Evolutionary conservation across 2,888 invertebrate species (phyloP).

Genomic region (Artemia sp.): DNA sequence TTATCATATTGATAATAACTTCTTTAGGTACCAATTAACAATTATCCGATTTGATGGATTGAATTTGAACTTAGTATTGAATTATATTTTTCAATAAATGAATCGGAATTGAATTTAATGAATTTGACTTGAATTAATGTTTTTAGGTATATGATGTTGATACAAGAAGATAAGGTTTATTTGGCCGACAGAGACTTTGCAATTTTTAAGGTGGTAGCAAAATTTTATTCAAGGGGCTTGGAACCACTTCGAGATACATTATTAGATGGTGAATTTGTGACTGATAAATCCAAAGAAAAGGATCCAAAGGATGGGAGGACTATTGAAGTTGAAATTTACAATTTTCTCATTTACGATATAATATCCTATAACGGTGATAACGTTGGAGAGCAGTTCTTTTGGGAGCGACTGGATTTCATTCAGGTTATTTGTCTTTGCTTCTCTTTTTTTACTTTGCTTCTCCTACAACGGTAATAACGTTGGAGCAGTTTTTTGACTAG

Average conservation of each 20-base stretch:
- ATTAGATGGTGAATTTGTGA: conserved; percentile 64
- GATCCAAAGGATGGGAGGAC: conserved; percentile 38
- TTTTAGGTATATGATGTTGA: conserved; percentile 77
- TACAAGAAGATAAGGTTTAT: conserved; percentile 70
- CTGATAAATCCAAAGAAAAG: conserved; percentile 86
- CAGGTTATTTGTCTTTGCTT: conserved; percentile 30
- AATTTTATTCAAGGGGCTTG: conserved; percentile 55
- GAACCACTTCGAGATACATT: conserved; percentile 55
- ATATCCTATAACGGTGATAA: conserved; percentile 61
- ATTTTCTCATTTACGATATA: conserved; percentile 89
- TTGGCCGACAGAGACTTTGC: conserved; percentile 90
- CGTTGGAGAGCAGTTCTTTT: conserved; percentile 59
- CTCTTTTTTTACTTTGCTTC: too few relatives aligned
- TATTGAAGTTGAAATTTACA: conserved; percentile 45
- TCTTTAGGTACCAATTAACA: too few relatives aligned
- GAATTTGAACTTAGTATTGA: too few relatives aligned
- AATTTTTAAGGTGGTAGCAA: conserved; percentile 61
- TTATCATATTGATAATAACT: too few relatives aligned
- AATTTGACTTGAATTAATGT: background rate
- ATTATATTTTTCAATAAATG: too few relatives aligned
- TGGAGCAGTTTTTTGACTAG: too few relatives aligned
- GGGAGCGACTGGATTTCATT: conserved; percentile 57
- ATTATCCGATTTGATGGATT: too few relatives aligned
- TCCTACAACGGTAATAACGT: too few relatives aligned
- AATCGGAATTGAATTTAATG: too few relatives aligned